Evolutionary conservation across 2,888 invertebrate species (phyloP).

Genomic region (Tenthredo distinguenda): DNA sequence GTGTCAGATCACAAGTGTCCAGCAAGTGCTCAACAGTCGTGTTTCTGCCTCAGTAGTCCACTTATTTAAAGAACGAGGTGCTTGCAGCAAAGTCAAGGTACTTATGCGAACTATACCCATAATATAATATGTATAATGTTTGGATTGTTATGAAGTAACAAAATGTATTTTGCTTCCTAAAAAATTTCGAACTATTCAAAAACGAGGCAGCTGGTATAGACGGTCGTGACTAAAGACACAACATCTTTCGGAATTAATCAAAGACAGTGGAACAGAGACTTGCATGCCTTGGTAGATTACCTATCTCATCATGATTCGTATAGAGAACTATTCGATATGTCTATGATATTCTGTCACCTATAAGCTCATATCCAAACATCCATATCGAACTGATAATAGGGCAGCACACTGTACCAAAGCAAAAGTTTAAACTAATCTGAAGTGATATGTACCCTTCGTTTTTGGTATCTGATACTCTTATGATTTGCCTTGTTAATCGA

Average conservation of each 20-base stretch:
- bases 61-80: not conserved
- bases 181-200: not conserved
- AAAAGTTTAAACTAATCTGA: not conserved
- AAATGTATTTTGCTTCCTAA: not conserved
- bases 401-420: not conserved
- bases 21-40: not conserved
- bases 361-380: no score
- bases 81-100: not conserved
- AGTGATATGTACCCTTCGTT: not conserved
- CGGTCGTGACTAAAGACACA: not conserved
- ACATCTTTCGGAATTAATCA: no score
- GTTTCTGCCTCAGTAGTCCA: not conserved
- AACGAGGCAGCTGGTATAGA: not conserved
- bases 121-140: not conserved
- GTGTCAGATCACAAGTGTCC: constrained; percentile 6
- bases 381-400: not conserved
- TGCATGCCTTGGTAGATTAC: no score
- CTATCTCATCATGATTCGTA: no score
- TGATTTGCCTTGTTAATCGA: not conserved
- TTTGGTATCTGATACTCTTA: not conserved
- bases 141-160: not conserved
- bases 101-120: not conserved
- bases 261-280: no score
- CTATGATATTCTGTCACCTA: no score
- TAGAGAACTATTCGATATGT: no score